phyloP scores from a whole-genome alignment of 2,113 vertebrate species.

The Phainopepla nitens region DNA sequence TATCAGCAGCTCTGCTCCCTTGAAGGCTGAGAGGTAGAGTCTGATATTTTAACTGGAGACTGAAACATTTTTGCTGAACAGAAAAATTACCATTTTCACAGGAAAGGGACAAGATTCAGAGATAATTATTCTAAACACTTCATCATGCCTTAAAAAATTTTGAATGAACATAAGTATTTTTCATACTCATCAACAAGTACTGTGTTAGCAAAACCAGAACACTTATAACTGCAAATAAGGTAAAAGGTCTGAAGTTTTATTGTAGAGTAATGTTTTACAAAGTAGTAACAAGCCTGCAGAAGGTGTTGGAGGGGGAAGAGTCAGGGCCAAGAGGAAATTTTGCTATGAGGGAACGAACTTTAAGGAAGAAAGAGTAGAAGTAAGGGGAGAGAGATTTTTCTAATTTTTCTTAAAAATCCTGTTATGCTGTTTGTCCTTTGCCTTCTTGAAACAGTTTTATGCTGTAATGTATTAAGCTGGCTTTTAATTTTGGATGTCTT shows the following conservation, averaged over 20 bases:
- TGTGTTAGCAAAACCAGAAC: background rate
- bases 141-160: background rate
- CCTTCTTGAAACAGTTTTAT: background rate
- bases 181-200: background rate
- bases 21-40: background rate
- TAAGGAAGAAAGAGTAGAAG: background rate
- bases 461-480: background rate
- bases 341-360: background rate
- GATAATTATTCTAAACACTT: background rate
- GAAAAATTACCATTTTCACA: background rate
- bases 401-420: background rate
- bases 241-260: background rate
- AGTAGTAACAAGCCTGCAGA: background rate
- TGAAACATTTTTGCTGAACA: background rate
- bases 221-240: background rate
- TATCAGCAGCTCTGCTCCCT: background rate
- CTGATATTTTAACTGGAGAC: background rate
- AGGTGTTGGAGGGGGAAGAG: background rate
- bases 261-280: background rate
- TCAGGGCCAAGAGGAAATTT: background rate
- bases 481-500: background rate
- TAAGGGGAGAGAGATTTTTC: rapidly evolving
- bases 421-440: rapidly evolving
- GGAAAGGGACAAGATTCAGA: background rate
- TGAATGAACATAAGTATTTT: background rate